A percentile compares a stretch with the other conserved stretches of the same genome.
Evolutionary conservation across 2,113 vertebrate genomes (phyloP).

Genomic region (Anarhynchus alexandrinus): DNA sequence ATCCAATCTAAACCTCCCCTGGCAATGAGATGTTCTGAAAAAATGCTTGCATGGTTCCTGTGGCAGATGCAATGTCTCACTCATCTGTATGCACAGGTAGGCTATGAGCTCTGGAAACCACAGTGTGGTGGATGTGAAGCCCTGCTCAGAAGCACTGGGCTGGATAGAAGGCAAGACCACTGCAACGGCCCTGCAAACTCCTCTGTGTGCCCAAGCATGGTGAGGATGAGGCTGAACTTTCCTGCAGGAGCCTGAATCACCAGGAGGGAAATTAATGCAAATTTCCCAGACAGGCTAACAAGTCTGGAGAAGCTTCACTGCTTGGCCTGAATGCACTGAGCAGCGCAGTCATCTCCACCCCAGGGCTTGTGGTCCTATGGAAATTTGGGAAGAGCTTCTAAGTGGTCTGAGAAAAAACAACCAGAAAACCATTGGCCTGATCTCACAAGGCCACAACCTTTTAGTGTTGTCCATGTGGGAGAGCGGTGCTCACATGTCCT

Average conservation of each 20-base stretch:
- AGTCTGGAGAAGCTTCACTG: background rate
- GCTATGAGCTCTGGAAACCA: background rate
- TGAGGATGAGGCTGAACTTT: background rate
- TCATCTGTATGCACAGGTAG: background rate
- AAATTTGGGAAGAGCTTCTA: background rate
- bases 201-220: rapidly evolving
- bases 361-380: background rate
- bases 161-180: background rate
- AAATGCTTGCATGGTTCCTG: background rate
- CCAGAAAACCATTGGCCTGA: background rate
- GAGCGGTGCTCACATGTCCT: background rate
- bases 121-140: background rate
- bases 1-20: background rate
- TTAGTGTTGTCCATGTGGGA: background rate
- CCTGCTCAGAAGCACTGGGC: background rate
- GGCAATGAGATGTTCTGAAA: background rate
- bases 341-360: background rate
- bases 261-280: background rate
- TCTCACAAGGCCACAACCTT: background rate
- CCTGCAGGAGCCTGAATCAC: background rate
- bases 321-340: background rate
- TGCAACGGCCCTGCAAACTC: background rate
- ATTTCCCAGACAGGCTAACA: background rate
- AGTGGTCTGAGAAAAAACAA: background rate
- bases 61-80: background rate